Evolutionary conservation across 1,140 invertebrate genomes (phyloP).

Genomic region (Drosophila lini): DNA sequence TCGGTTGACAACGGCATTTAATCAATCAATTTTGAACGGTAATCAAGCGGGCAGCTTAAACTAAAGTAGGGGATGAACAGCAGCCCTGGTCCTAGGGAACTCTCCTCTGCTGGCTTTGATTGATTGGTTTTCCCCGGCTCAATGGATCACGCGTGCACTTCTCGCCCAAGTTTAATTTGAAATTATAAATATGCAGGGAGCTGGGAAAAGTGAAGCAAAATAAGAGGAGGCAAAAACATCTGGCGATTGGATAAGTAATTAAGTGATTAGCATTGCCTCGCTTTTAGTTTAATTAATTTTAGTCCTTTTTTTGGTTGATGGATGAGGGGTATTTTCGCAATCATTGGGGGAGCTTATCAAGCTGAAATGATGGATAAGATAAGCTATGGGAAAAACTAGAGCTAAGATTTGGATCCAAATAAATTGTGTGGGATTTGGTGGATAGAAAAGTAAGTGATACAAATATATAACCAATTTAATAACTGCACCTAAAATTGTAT

Average conservation of each 20-base stretch:
- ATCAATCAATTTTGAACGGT: slow-evolving; percentile 83
- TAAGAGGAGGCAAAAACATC: slow-evolving; percentile 54
- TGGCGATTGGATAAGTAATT: slow-evolving; percentile 67
- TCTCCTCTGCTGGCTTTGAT: slow-evolving; percentile 64
- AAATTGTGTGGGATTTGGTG: not conserved
- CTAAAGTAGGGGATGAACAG: slow-evolving; percentile 72
- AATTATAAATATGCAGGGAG: slow-evolving; percentile 73
- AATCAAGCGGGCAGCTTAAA: slow-evolving; percentile 79
- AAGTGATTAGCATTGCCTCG: slow-evolving; percentile 51
- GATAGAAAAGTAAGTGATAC: not conserved
- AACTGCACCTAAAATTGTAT: not conserved
- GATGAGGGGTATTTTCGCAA: slow-evolving; percentile 26
- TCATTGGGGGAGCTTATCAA: slow-evolving; percentile 30
- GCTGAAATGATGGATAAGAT: slow-evolving; percentile 37
- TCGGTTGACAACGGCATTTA: slow-evolving; percentile 77
- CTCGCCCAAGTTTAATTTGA: slow-evolving; percentile 69
- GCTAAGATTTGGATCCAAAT: not conserved
- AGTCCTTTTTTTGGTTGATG: slow-evolving; percentile 44
- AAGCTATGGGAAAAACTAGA: slow-evolving; percentile 11
- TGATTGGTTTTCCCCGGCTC: slow-evolving; percentile 68
- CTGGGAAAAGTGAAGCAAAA: not conserved
- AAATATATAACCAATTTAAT: no score
- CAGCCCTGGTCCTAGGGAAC: slow-evolving; percentile 16
- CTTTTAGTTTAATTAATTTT: slow-evolving; percentile 74
- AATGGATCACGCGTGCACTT: slow-evolving; percentile 70